Conservation (phyloP, 2,888 invertebrate genomes). For the Oscheius onirici region DNA sequence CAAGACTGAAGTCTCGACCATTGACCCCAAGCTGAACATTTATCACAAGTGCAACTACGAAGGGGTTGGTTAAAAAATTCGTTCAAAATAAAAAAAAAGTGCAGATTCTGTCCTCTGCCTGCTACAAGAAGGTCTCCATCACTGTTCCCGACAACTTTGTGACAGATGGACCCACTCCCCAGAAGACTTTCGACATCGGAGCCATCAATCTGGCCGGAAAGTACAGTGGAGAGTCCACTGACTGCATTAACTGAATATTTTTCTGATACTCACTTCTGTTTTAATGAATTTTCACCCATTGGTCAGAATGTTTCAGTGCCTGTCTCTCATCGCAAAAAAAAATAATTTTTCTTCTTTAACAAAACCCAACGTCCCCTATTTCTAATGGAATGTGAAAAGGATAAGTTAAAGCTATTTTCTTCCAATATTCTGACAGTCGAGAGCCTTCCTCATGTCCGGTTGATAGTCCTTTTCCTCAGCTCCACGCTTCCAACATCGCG, state of each 20-base stretch:
- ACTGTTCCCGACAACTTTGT: slow-evolving; percentile 63
- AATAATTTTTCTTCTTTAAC: no score
- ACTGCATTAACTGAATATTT: slow-evolving; percentile 60
- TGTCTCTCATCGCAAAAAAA: neutral
- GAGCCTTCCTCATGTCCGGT: slow-evolving; percentile 55
- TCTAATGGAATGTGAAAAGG: no score
- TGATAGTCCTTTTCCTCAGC: no score
- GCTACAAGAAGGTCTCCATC: slow-evolving; percentile 22
- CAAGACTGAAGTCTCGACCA: slow-evolving; percentile 47
- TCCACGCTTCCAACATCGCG: slow-evolving; percentile 57
- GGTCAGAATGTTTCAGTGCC: no score
- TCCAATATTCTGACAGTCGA: slow-evolving; percentile 54
- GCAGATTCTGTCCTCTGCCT: slow-evolving; percentile 16
- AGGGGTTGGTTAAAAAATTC: neutral
- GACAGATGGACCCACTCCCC: slow-evolving; percentile 54
- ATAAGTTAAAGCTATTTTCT: no score
- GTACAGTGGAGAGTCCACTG: slow-evolving; percentile 63
- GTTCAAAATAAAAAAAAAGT: neutral
- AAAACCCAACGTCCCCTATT: no score
- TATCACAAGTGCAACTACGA: slow-evolving; percentile 47
- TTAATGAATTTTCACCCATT: slow-evolving; percentile 2
- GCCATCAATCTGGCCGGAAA: slow-evolving; percentile 60
- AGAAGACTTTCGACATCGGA: slow-evolving; percentile 65
- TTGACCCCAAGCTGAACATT: slow-evolving; percentile 48
- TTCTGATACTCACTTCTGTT: slow-evolving; percentile 14